phyloP scores from a whole-genome alignment of 2,797 vertebrate species.

The Streptopelia turtur region DNA sequence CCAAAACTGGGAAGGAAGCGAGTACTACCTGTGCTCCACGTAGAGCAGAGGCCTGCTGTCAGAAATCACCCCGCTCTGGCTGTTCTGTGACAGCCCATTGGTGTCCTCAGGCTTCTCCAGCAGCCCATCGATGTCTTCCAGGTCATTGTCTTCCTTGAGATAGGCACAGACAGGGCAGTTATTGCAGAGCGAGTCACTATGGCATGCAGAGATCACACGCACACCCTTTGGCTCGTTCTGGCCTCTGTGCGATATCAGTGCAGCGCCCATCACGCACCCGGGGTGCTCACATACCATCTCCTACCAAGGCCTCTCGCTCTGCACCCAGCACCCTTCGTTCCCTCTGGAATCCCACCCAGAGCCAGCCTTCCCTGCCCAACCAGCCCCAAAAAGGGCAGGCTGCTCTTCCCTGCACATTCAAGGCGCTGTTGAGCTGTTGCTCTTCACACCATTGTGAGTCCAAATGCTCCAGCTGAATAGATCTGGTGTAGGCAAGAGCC shows the following conservation, averaged over 20 bases:
- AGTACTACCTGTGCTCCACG: constrained; percentile 90
- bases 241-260: rapidly evolving
- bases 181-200: background rate
- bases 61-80: constrained; percentile 63
- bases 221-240: rapidly evolving
- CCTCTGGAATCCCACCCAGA: background rate
- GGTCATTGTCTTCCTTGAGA: constrained; percentile 73
- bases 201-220: background rate
- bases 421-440: background rate
- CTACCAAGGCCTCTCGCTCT: background rate
- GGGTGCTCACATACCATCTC: rapidly evolving
- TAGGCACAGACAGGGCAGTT: background rate
- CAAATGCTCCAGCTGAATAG: rapidly evolving
- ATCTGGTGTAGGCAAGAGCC: rapidly evolving
- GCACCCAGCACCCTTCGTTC: background rate
- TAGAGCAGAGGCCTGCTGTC: constrained; percentile 86
- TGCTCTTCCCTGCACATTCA: background rate
- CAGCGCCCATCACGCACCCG: no score
- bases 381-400: rapidly evolving
- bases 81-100: constrained; percentile 77
- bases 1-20: background rate
- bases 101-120: constrained; percentile 86
- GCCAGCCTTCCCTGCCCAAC: background rate
- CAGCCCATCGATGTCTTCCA: constrained; percentile 88
- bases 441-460: background rate